Conservation (phyloP, 2,113 vertebrate species). For the Cyrtonyx montezumae region DNA sequence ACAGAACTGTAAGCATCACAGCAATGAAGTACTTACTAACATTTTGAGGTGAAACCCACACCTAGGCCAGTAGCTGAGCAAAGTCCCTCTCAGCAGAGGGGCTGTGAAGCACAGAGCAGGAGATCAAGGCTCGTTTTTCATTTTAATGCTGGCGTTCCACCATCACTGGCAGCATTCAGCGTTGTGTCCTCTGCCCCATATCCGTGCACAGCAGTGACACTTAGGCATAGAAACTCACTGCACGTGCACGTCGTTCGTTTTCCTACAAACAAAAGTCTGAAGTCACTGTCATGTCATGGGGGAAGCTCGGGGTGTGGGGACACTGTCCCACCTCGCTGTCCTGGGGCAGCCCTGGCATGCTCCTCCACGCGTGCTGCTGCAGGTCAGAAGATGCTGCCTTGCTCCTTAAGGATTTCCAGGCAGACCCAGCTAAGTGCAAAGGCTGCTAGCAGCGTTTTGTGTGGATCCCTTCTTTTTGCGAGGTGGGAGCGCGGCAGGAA, state of each 20-base stretch:
- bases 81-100: not conserved
- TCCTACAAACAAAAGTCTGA: not conserved
- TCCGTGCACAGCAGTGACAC: not conserved
- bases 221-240: not conserved
- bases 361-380: not conserved
- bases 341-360: not conserved
- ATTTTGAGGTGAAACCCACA: not conserved
- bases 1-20: not conserved
- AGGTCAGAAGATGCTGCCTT: not conserved
- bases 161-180: not conserved
- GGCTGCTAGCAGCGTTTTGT: accelerated
- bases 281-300: accelerated
- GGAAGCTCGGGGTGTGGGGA: not conserved
- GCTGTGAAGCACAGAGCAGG: not conserved
- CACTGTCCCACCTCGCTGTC: not conserved
- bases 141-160: not conserved
- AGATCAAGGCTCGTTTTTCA: not conserved
- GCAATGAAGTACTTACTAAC: not conserved
- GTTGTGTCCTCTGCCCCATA: not conserved
- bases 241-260: accelerated
- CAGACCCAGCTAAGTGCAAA: not conserved
- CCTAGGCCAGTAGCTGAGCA: not conserved
- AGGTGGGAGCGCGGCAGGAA: conserved; percentile 15
- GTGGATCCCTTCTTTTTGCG: not conserved
- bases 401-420: not conserved